phyloP scores from a whole-genome alignment of 35 echinoderm and acorn worm genomes.

The Ptychodera flava region DNA sequence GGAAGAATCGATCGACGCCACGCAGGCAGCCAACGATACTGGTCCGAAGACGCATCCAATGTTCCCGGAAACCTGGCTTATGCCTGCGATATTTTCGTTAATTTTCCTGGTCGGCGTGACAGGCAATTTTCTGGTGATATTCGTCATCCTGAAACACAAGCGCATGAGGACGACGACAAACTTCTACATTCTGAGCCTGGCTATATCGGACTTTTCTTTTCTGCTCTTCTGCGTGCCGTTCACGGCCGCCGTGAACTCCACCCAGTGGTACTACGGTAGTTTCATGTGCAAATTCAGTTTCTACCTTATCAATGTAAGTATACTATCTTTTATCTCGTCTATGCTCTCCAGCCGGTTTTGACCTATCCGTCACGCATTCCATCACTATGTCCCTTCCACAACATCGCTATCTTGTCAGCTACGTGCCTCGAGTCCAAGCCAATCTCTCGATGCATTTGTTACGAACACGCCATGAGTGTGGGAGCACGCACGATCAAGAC shows the following conservation, averaged over 20 bases:
- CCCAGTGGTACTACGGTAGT: constrained; percentile 23
- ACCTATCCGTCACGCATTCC: no score
- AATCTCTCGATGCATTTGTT: no score
- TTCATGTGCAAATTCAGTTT: constrained; percentile 33
- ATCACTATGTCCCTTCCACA: no score
- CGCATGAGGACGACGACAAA: constrained; percentile 16
- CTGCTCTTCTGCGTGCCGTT: constrained; percentile 25
- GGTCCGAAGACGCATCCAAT: not conserved
- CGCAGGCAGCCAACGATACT: no score
- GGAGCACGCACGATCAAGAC: no score
- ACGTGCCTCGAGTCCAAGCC: no score
- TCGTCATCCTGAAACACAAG: constrained; percentile 26
- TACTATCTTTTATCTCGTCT: no score
- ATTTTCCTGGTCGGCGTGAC: constrained; percentile 17
- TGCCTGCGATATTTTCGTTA: constrained; percentile 49
- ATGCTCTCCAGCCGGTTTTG: no score
- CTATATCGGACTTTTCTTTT: constrained; percentile 30
- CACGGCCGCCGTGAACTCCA: not conserved
- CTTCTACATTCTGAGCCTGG: constrained; percentile 37
- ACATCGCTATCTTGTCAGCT: no score
- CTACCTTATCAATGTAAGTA: constrained; percentile 35
- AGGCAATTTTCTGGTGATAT: constrained; percentile 31
- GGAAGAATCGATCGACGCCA: no score
- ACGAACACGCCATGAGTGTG: no score
- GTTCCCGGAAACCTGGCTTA: constrained; percentile 7